Base-by-base conservation (phyloP, 2,797 vertebrate species). In the Arctocebus calabarensis region DNA sequence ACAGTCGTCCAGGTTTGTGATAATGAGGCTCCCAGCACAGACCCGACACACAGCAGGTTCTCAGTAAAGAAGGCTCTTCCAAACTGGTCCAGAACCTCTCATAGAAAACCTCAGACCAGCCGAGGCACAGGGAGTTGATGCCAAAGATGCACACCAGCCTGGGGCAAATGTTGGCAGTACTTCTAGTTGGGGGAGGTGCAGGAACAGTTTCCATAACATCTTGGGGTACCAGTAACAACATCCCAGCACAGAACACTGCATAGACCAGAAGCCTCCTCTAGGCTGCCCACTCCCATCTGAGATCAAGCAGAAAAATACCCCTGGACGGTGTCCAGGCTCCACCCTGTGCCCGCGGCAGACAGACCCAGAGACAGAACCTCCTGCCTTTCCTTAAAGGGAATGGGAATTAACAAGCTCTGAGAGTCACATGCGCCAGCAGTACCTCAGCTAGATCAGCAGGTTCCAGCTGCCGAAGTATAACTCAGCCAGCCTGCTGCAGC, bases 371-470 rank as follows among this genome's bases (percentile, higher is more conserved):
- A 79, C 86, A 88, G 17, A 66, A 70, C 7, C 5, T 16, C 77
- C n/a, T 27, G 88, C 61, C 90, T 94, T 87, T 57, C 95, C 94
- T 92, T 96, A 95, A 94, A 96, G 94, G 92, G 79, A 94, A 84
- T 78, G 90, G 17, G 85, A 94, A 83, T n/a, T 22, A 66, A 90
- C 70, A 78, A 55, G 55, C 84, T 85, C 32, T 8, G 3, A 37
- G 43, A 85, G 70, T 90, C 93, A 87, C 59, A 64, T 43, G 71
- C 0, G 17, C 81, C 88, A 70, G 48, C 79, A 73, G 27, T 34
- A 29, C 84, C 89, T 87, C 83, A 25, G 40, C 55, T 23, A 75
- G 66, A 68, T 34, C 95, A 32, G 48, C 88, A 43, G 73, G 74
- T 52, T 81, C 82, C 27, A 3, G 74, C 84, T 74, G 84, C 87